Evolutionary conservation across 1,140 invertebrate genomes (phyloP), one percentile per base, ranked within the genome.

Genomic region (Hormaphis cornu): DNA sequence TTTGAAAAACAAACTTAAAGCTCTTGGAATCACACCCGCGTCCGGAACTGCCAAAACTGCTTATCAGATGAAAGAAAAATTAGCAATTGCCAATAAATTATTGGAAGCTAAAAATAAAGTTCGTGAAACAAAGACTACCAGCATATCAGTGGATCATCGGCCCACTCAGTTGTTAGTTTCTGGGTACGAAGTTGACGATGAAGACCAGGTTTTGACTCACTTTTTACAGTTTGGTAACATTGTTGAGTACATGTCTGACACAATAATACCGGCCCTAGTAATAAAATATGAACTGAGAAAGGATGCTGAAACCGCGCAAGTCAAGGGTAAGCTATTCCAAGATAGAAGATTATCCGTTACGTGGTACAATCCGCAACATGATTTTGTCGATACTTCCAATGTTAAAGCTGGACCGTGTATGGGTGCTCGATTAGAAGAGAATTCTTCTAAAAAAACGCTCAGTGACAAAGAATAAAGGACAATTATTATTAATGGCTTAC

Each of bases 221-320:
- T 79, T 82, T 18, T 76, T 89, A 86, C 82, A 85, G 83, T 88
- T 82, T 76, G 88, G 88, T 50, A 84, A 86, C 75, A 84, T 90
- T 70, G 81, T 85, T 3, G 86, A 86, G 74, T 83, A 86, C 73
- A 82, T 85, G 54, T 81, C 82, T 54, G 86, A 88, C 75, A 82
- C 85, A 30, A 82, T 82, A 16, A 83, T 83, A 53, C 85, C 86
- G 22, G 84, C 85, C 50, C 80, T 88, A 59, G 83, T 87, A 33
- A 77, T 91, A 42, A 86, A 86, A 74, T 91, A 84, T 75, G 85
- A 87, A 72, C 82, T 84, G 10, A 81, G 89, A 72, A 87, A 87
- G 76, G 85, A 87, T 72, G 89, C 89, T 1, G 89, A 91, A 77
- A 79, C 83, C 9, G 86, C 86, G 1, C 76, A 86, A 58, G 75